Evolutionary conservation across 2,113 vertebrate species (phyloP), one percentile per base, ranked within the genome.

Genomic region (Ancistrus triradiatus): DNA sequence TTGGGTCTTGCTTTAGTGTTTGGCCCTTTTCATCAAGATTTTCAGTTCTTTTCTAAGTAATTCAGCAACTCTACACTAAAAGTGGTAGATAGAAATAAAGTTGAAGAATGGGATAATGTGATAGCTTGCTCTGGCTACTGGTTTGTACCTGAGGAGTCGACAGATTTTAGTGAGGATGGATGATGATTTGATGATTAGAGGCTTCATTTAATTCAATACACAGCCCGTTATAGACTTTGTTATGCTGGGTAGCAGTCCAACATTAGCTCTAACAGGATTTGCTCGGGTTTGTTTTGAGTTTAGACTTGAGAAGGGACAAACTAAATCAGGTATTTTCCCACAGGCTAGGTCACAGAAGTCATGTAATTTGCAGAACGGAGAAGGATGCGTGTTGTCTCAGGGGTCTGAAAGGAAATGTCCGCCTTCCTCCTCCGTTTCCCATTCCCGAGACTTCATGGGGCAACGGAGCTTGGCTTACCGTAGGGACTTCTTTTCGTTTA

Each of bases 401-500:
- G 49, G 25, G 49, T 14, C 59, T 18, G 44, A 44, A 53, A 53
- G 49, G 25, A 48, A 65, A 44, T 25, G 65, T 67, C 7, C 3
- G 56, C 51, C 17, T 7, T 7, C 5, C 21, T 15, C 22, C 22
- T 4, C 9, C 11, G 13, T 19, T 27, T 42, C 17, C 3, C 17
- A 25, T 60, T 60, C 47, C 38, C 53, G 52, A 31, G 60, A 73
- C 68, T 33, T 55, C 46, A 43, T 40, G 13, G 18, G 37, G 38
- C 19, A 18, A 38, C 35, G 15, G 44, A 47, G 48, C 21, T 65
- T 10, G n/a, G 59, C 24, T 68, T 48, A 28, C 50, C 4, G 18
- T 8, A 2, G 4, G 37, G 55, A 63, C 35, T 22, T 46, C 66
- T 70, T 42, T 60, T 63, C 63, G 58, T 75, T 78, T 69, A 66